A percentile compares a stretch with the other conserved stretches of the same genome.
Conservation (phyloP, 2,113 vertebrate genomes). For the Channa maculata region DNA sequence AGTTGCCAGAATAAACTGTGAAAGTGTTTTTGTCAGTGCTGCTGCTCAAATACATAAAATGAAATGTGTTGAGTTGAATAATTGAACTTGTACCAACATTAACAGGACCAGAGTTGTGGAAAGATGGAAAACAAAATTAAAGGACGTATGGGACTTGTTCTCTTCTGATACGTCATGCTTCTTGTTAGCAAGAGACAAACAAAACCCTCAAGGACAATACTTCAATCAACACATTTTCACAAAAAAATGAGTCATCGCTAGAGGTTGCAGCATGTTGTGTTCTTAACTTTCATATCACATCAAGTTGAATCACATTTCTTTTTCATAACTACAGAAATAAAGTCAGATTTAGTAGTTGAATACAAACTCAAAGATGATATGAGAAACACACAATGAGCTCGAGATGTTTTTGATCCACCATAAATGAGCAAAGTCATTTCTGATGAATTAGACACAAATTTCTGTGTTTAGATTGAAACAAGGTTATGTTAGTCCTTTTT, state of each 20-base stretch:
- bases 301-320: neutral
- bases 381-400: neutral
- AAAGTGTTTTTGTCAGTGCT: slow-evolving; percentile 8
- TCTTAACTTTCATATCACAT: neutral
- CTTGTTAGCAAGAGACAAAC: slow-evolving; percentile 1
- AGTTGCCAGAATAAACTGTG: neutral
- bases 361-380: neutral
- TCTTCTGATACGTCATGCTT: slow-evolving; percentile 11
- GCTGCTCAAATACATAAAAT: neutral
- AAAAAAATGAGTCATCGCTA: neutral
- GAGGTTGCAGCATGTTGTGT: neutral
- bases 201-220: neutral
- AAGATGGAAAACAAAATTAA: neutral
- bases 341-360: neutral
- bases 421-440: too few species aligned
- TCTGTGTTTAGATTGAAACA: neutral
- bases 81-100: neutral
- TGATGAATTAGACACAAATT: too few species aligned
- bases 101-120: neutral
- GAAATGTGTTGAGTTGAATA: neutral
- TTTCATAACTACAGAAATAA: neutral
- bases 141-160: neutral
- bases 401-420: neutral
- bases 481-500: neutral
- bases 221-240: neutral